Conservation (phyloP, 2,888 invertebrate species). For the Scaptomyza cyrtandrae region DNA sequence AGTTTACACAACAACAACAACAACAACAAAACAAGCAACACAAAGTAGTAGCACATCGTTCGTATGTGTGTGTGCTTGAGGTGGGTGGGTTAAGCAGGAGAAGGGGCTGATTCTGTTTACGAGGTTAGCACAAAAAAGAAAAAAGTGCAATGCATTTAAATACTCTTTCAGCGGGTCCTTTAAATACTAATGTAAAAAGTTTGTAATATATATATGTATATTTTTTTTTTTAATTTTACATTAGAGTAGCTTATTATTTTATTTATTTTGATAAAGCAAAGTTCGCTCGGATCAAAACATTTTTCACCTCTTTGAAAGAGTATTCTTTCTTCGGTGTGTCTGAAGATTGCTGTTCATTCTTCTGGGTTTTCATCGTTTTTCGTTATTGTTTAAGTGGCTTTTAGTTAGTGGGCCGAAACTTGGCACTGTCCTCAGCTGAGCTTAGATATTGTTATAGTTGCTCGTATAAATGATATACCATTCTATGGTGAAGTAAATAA, state of each 20-base stretch:
- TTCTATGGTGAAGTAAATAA: too few relatives aligned
- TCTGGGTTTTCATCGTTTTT: too few relatives aligned
- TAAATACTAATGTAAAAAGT: too few relatives aligned
- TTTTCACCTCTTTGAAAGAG: too few relatives aligned
- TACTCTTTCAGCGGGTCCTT: conserved; percentile 21
- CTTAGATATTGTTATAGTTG: conserved; percentile 6
- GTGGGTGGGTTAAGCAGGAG: background rate
- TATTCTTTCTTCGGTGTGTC: too few relatives aligned
- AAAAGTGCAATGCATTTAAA: conserved; percentile 78
- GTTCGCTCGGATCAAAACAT: too few relatives aligned
- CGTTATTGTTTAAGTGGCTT: conserved; percentile 38
- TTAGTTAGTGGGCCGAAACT: conserved; percentile 48
- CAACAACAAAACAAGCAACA: conserved; percentile 9
- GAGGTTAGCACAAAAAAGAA: conserved; percentile 60
- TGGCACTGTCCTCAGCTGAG: conserved; percentile 5
- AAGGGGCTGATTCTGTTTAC: conserved; percentile 14
- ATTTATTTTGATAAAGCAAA: too few relatives aligned
- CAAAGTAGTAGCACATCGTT: conserved; percentile 27
- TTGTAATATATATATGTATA: background rate
- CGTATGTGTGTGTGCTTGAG: conserved; percentile 31
- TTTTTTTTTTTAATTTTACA: too few relatives aligned
- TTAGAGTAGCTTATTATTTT: too few relatives aligned
- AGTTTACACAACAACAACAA: conserved; percentile 52
- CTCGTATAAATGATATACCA: background rate
- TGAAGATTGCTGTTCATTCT: too few relatives aligned